Base-by-base conservation (phyloP, 1,140 invertebrate genomes). In the Pteromalus puparum region DNA sequence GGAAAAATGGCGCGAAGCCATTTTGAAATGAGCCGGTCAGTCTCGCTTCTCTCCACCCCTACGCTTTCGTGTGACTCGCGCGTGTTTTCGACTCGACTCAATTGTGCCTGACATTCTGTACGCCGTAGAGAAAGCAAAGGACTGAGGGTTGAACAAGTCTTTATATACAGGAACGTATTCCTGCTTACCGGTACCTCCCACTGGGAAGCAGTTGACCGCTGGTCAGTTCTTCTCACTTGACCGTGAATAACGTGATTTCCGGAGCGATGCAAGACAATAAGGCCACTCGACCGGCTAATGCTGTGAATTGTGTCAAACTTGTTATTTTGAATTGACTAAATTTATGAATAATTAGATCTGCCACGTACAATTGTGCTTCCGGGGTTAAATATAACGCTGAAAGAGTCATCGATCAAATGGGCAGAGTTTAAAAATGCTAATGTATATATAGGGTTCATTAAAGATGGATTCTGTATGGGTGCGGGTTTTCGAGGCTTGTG, bases 141-240 rank as follows among this genome's bases (percentile, higher is more conserved):
- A 42, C 18, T n/a, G 21, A 72, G 82, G 75, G 75, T 79, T 38
- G 74, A 24, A 67, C 61, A 24, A 68, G 81, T 77, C 73, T 61
- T 79, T 34, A 5, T 34, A 34, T n/a, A n/a, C n/a, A n/a, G n/a
- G n/a, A 34, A 34, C 6, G 38, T 70, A 24, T 61, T 46, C 21
- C 18, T 48, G 24, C 42, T 84, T 72, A 76, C 30, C 75, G 53
- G 81, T 82, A 89, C 89, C 88, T 87, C 92, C 91, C 79, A 90
- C 90, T 86, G 91, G 12, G 88, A 88, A 79, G 83, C 87, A 89
- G 84, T 92, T 93, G 92, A 92, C 92, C 92, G 88, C 87, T 91
- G 92, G 92, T 90, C 92, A 91, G 85, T 87, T 82, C n/a, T 80
- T 18, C 77, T 90, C 87, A 88, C 88, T 92, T 93, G 92, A 92